Conservation (phyloP, 92 coral and sea anemone genomes). For the Zoanthus sansibaricus region DNA sequence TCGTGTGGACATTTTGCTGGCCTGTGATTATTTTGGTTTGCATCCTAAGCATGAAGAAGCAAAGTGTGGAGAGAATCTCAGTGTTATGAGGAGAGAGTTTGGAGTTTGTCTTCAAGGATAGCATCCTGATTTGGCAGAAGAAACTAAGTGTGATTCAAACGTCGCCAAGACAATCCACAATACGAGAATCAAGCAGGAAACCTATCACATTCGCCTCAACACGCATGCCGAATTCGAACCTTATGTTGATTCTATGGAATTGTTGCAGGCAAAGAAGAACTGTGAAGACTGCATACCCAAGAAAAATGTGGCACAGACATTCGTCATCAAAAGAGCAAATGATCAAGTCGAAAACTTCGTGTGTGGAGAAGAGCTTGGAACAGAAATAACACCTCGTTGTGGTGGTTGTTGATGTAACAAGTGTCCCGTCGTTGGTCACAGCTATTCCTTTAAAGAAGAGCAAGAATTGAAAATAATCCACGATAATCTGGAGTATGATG, state of each 20-base stretch:
- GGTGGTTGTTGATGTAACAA: constrained; percentile 63
- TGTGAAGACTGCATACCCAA: constrained; percentile 44
- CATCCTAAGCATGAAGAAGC: constrained; percentile 74
- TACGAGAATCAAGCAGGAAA: constrained; percentile 39
- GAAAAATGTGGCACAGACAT: not conserved
- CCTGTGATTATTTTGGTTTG: constrained; percentile 66
- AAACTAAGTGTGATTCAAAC: constrained; percentile 61
- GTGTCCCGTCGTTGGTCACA: constrained; percentile 40
- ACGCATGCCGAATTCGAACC: constrained; percentile 53
- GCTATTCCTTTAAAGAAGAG: constrained; percentile 64
- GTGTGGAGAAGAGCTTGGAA: constrained; percentile 67
- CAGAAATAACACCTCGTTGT: constrained; percentile 68
- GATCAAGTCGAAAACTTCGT: constrained; percentile 10
- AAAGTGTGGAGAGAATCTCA: constrained; percentile 66
- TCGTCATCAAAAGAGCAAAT: not conserved
- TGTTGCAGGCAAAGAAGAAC: constrained; percentile 37
- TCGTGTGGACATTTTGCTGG: not conserved
- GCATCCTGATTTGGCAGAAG: constrained; percentile 59
- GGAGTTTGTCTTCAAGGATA: constrained; percentile 80
- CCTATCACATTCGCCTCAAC: constrained; percentile 46
- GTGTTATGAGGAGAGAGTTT: constrained; percentile 72
- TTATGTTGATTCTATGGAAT: too few relatives aligned
- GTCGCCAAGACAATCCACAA: constrained; percentile 67
- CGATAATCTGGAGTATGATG: constrained; percentile 69
- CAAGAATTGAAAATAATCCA: constrained; percentile 74